Evolutionary conservation across 2,113 vertebrate species (phyloP), one percentile per base, ranked within the genome.

Genomic region (Hippocampus comes): DNA sequence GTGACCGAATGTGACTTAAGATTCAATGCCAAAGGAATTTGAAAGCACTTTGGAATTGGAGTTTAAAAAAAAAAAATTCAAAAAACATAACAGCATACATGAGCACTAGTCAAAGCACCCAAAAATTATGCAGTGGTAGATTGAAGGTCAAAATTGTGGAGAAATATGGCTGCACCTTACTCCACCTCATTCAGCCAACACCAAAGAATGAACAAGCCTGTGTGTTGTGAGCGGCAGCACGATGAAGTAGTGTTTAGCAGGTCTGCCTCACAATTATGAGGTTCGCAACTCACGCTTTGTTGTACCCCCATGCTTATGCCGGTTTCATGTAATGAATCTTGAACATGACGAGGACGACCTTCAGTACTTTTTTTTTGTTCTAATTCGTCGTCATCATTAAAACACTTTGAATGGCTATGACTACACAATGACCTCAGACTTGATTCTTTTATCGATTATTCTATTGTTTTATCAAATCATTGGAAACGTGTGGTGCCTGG

Each of bases 11-110:
- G 8, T 73, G 78, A 79, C 80, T 76, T 43, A 27, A 66, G 49
- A 71, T 79, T 68, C 34, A 17, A 66, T 18, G n/a, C 21, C 9
- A 10, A 9, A 55, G 53, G 9, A 68, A 61, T 78, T 14, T 80
- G 34, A 80, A 85, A 76, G 56, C 43, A 21, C 23, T 74, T 77
- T 83, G 68, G 71, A 77, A 34, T 53, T 53, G 27, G 10, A 30
- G 11, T 51, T 70, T 55, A 55, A 66, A 71, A 81, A 67, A 85
- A 30, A 1, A 27, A 27, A 27, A 27, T 27, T 27, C 1, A 25
- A 25, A 77, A 82, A 78, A 70, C 69, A 82, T 79, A 60, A 71
- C 49, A 70, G 77, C 53, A 69, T 73, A 59, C 66, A 81, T 83
- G 63, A 80, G 48, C 63, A 61, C 30, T 34, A 61, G 27, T 38